Base-by-base conservation (phyloP, 2,888 invertebrate species). In the Rhimphoctona megacephalus region DNA sequence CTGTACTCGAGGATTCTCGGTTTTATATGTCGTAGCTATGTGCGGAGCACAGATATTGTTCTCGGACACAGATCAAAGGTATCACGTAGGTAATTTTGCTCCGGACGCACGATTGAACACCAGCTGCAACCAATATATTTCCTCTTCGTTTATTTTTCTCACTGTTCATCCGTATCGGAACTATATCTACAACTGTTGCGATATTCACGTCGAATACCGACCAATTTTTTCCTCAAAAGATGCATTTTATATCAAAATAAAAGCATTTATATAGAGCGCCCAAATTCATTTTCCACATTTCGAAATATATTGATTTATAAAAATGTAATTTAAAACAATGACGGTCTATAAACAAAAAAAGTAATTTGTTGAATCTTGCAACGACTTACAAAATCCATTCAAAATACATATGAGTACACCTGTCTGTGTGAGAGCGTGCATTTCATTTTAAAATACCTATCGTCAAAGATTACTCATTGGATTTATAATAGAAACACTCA, bases 1-100 rank as follows among this genome's bases (percentile, higher is more conserved):
- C 25, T 66, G 72, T n/a, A 43, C 36, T 78, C 69, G 25, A 57
- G 61, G 30, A 39, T 79, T 76, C 80, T 49, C 69, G 43, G 64
- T 14, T 66, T 52, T n/a, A 7, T 36, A 67, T 52, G 52, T 46
- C 49, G n/a, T 25, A 49, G 54, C 43, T 49, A 54, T 76, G 67
- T 36, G 54, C 17, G n/a, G 43, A 33, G 69, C 64, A 80, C 25
- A 57, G 61, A 81, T 81, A 73, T 81, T 57, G 72, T 72, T 78
- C 78, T 61, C 61, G 67, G 33, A 64, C 61, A 36, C 78, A 81
- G 81, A 83, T 84, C 78, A 84, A 84, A 83, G 83, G 77, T 80
- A 83, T 86, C 86, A 86, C 83, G 86, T 83, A 81, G 78, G 78
- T 81, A 81, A 84, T 81, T 86, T 81, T 84, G 77, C 36, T 64